A percentile compares a stretch with the other conserved stretches of the same genome.
Conservation (phyloP, 2,888 invertebrate species). For the Sacculina carcini region DNA sequence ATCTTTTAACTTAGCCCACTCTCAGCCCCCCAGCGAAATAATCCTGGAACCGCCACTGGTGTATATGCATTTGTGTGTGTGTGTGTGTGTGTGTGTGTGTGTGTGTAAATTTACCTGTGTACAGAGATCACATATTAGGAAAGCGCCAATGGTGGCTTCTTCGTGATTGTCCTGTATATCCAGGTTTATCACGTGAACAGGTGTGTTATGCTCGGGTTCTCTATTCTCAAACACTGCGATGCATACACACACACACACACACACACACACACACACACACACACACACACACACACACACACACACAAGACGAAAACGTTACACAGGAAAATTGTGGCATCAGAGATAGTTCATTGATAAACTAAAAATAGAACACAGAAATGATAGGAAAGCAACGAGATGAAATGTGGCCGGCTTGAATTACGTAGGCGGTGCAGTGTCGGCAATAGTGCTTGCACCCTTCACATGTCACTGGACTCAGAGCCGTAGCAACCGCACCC, state of each 20-base stretch:
- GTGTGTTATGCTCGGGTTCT: slow-evolving; percentile 49
- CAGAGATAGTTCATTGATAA: background rate
- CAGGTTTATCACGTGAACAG: slow-evolving; percentile 88
- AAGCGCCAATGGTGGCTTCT: slow-evolving; percentile 94
- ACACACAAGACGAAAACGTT: no score
- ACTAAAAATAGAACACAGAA: background rate
- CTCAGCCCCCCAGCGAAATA: background rate
- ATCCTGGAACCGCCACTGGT: no score
- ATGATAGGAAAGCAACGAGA: background rate
- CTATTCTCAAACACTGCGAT: slow-evolving; percentile 35
- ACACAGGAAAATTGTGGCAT: no score
- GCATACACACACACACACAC: background rate
- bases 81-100: no score
- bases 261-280: background rate
- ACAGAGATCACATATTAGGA: slow-evolving; percentile 84
- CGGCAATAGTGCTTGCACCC: no score
- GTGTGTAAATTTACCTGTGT: slow-evolving; percentile 38
- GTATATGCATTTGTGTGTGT: no score
- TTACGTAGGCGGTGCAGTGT: no score
- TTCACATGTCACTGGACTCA: no score
- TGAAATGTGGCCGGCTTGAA: no score
- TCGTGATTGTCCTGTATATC: slow-evolving; percentile 99
- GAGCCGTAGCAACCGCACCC: no score
- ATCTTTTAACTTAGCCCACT: background rate
- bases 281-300: background rate